Conservation (phyloP, 35 echinoderm and acorn worm species). For the Amphiura filiformis region DNA sequence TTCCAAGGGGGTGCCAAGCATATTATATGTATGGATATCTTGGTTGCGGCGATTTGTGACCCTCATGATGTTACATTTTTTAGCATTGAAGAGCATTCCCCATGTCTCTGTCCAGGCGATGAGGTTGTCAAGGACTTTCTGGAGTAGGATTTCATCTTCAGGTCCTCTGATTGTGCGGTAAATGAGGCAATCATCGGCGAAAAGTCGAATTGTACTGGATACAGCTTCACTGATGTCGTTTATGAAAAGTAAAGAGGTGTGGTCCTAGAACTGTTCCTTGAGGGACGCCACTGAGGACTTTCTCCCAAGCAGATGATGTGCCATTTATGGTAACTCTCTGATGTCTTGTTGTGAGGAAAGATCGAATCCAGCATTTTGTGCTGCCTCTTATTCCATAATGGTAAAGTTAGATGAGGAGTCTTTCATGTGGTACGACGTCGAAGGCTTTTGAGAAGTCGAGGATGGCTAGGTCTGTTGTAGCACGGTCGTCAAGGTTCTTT, state of each 20-base stretch:
- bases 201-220: neutral
- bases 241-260: neutral
- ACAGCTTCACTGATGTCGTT: conserved; percentile 9
- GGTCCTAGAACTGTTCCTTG: conserved; percentile 32
- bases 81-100: too few species aligned
- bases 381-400: conserved; percentile 40
- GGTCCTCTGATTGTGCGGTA: neutral
- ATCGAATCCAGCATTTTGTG: neutral
- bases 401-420: conserved; percentile 30
- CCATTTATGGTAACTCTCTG: conserved; percentile 19
- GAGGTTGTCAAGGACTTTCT: too few species aligned
- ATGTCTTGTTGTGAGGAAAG: neutral
- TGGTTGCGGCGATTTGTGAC: too few species aligned
- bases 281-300: conserved; percentile 12
- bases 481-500: neutral
- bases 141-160: too few species aligned
- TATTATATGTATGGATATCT: too few species aligned
- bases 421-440: conserved; percentile 30
- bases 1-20: too few species aligned
- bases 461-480: conserved; percentile 18
- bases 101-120: too few species aligned
- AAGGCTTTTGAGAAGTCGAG: conserved; percentile 56
- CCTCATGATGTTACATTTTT: too few species aligned
- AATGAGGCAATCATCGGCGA: conserved; percentile 27
- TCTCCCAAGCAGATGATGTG: neutral